phyloP scores from a whole-genome alignment of 1,140 invertebrate species.

The Drosophila subobscura region DNA sequence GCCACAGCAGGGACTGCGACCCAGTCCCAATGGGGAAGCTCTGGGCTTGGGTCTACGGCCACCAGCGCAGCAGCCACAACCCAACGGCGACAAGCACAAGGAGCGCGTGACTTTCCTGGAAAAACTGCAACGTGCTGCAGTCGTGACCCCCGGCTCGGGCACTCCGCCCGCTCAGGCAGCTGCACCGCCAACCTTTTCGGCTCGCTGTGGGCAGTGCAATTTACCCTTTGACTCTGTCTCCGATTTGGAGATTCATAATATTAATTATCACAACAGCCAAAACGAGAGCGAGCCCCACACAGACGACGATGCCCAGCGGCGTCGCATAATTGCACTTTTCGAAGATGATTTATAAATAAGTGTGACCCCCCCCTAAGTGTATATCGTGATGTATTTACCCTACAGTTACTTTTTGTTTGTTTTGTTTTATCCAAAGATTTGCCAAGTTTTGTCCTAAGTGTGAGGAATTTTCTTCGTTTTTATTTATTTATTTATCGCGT shows the following conservation, averaged over 20 bases:
- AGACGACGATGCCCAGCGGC: conserved; percentile 61
- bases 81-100: conserved; percentile 14
- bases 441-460: background rate
- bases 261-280: conserved; percentile 61
- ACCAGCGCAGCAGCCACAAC: background rate
- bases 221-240: conserved; percentile 67
- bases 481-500: conserved; percentile 20
- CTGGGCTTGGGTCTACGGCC: no score
- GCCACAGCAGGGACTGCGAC: no score
- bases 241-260: conserved; percentile 74
- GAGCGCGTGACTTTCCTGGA: conserved; percentile 66
- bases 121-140: conserved; percentile 66
- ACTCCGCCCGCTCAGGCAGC: conserved; percentile 14
- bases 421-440: background rate
- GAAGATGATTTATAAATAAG: conserved; percentile 72
- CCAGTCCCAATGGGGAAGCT: background rate
- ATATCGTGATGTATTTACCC: background rate
- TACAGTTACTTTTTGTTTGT: background rate
- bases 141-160: conserved; percentile 25
- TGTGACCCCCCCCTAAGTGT: background rate
- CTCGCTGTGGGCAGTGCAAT: conserved; percentile 73
- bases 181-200: conserved; percentile 47
- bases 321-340: conserved; percentile 77
- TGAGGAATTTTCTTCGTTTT: conserved; percentile 1
- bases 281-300: conserved; percentile 9